Evolutionary conservation across 23 tunicate species (phyloP).

Genomic region (Trididemnum miniatum): DNA sequence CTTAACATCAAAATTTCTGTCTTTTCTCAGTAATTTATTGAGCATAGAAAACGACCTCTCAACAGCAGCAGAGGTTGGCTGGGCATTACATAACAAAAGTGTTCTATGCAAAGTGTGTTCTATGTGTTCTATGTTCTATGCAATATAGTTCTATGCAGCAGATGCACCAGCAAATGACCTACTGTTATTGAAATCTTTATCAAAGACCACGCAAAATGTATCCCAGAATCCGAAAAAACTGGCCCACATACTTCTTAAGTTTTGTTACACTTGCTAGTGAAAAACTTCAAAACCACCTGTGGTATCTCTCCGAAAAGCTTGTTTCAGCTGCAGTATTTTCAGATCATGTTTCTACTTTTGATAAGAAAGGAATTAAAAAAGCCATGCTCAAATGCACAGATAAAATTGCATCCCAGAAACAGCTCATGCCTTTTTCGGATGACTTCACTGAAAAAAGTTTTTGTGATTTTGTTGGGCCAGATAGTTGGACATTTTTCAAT

Average conservation of each 20-base stretch:
- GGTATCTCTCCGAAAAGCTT: conserved; percentile 7
- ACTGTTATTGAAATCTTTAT: neutral
- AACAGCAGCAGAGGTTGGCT: too few relatives aligned
- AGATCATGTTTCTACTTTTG: conserved; percentile 4
- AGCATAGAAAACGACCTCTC: too few relatives aligned
- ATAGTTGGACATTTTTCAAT: conserved; percentile 8
- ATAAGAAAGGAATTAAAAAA: neutral
- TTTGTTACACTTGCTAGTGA: neutral
- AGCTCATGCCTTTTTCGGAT: neutral
- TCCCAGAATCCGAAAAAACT: conserved; percentile 2
- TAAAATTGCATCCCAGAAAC: neutral
- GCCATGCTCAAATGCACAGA: conserved; percentile 5
- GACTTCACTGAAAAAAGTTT: neutral
- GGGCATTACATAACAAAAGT: too few relatives aligned
- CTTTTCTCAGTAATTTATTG: too few relatives aligned
- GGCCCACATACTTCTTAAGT: neutral
- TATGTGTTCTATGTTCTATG: too few relatives aligned
- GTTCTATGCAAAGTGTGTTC: too few relatives aligned
- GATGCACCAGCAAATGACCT: conserved; percentile 16
- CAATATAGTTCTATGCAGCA: too few relatives aligned
- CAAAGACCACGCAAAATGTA: neutral
- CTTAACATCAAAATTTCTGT: too few relatives aligned
- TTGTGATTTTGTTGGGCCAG: conserved; percentile 15
- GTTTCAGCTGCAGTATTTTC: conserved; percentile 11
- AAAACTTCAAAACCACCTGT: neutral